Evolutionary conservation across 2,888 invertebrate genomes (phyloP).

Genomic region (Corythucha ciliata): DNA sequence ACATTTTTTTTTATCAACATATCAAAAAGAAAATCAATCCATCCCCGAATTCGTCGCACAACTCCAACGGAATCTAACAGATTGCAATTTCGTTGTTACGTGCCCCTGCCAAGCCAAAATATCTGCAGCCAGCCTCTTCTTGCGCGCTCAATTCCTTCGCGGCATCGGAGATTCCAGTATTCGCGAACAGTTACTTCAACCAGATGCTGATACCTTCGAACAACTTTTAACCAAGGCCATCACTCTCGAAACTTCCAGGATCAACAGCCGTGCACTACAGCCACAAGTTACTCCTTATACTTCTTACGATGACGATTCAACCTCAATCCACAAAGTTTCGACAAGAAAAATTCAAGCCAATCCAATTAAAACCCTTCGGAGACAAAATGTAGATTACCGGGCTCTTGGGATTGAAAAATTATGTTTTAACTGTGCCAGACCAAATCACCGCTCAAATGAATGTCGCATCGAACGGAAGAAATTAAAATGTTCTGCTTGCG

Average conservation of each 20-base stretch:
- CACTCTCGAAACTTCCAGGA: slow-evolving; percentile 1
- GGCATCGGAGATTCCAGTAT: slow-evolving; percentile 18
- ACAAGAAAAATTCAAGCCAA: too few species aligned
- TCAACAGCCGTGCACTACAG: slow-evolving; percentile 10
- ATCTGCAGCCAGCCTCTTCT: slow-evolving; percentile 13
- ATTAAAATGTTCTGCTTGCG: neutral
- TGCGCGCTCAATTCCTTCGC: too few species aligned
- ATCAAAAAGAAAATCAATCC: slow-evolving; percentile 15
- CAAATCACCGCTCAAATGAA: slow-evolving; percentile 2
- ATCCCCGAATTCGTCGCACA: slow-evolving; percentile 21
- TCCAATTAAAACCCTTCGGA: too few species aligned
- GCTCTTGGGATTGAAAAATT: slow-evolving; percentile 4
- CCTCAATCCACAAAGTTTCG: neutral
- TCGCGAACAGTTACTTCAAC: slow-evolving; percentile 17
- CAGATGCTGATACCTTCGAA: slow-evolving; percentile 1
- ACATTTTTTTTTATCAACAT: slow-evolving; percentile 21
- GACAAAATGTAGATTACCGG: neutral
- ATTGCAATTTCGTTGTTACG: slow-evolving; percentile 6
- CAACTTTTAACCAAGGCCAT: slow-evolving; percentile 3
- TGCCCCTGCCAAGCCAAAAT: slow-evolving; percentile 11
- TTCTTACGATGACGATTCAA: neutral
- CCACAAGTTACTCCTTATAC: slow-evolving; percentile 2
- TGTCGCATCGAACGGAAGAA: neutral
- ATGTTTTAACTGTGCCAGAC: neutral
- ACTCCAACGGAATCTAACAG: too few species aligned